Base-by-base conservation (phyloP, 1,140 invertebrate genomes). In the Macrocentrus cingulum region DNA sequence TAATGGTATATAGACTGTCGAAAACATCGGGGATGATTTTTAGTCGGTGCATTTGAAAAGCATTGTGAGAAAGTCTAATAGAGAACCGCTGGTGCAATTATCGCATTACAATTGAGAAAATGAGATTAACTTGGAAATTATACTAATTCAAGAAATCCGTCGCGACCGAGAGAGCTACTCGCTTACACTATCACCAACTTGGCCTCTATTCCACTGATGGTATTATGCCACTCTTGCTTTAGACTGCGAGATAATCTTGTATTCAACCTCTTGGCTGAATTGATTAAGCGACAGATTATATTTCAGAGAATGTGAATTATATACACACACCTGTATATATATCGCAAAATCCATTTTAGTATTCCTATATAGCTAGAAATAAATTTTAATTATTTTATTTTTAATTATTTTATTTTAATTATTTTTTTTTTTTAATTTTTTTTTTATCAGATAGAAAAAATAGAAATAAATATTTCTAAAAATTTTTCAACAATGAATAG, bases 81-180 rank as follows among this genome's bases (percentile, higher is more conserved):
- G 13, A 15, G 15, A 15, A 13, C 36, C 36, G 8, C 36, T 15
- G 42, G 15, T 32, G 19, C 29, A 39, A 50, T 58, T 50, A 58
- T 50, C 15, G 20, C 11, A 50, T 50, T 58, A 50, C 34, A 50
- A 50, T 58, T 50, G 45, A 37, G 36, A 20, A 15, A 50, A 58
- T 50, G n/a, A 45, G 56, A 58, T 58, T 58, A 58, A 39, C 22
- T 18, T 13, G n/a, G 29, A 34, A n/a, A 58, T 58, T 58, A 58
- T 58, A 39, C 34, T 50, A 58, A 50, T 42, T 50, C 42, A 56
- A 22, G 46, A 50, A 16, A 50, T 51, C 7, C 34, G 20, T 49
- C 20, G 13, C 23, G 11, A 34, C 18, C 13, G 25, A 55, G 37
- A 45, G 16, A 32, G 22, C 41, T 13, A 22, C 37, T 18, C 46